phyloP scores from a whole-genome alignment of 1,140 invertebrate genomes.

The Temnothorax longispinosus region DNA sequence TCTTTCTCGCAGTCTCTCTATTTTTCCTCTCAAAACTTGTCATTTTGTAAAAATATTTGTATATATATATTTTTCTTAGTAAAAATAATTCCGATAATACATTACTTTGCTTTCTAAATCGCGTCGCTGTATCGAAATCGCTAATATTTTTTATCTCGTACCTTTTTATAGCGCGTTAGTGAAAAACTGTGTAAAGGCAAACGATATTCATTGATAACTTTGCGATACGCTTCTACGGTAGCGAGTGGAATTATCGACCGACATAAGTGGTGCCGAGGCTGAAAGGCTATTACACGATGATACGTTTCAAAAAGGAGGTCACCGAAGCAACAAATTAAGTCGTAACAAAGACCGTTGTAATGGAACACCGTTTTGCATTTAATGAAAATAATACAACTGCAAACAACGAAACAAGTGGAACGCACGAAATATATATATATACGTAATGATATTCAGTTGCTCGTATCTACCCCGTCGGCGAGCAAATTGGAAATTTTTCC shows the following conservation, averaged over 20 bases:
- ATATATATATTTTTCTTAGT: not conserved
- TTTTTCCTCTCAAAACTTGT: not conserved
- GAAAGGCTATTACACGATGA: constrained; percentile 50
- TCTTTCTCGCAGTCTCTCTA: not conserved
- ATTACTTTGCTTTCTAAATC: not conserved
- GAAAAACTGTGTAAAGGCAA: not conserved
- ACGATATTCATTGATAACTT: constrained; percentile 54
- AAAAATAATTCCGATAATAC: not conserved
- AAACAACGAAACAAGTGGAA: not conserved
- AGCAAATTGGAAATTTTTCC: constrained; percentile 17
- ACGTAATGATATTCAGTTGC: not conserved
- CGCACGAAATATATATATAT: not conserved
- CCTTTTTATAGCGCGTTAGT: not conserved
- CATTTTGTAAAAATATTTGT: not conserved
- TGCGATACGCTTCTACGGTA: constrained; percentile 19
- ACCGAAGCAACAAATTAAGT: constrained; percentile 59
- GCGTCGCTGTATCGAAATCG: not conserved
- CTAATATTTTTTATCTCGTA: not conserved
- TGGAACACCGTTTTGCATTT: constrained; percentile 36
- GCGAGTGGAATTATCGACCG: constrained; percentile 61
- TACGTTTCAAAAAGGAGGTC: constrained; percentile 48
- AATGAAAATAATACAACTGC: constrained; percentile 7
- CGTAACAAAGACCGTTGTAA: constrained; percentile 30
- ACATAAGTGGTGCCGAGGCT: constrained; percentile 35
- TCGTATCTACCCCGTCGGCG: not conserved